Evolutionary conservation across 1,140 invertebrate species (phyloP), one percentile per base, ranked within the genome.

Genomic region (Anastrepha obliqua): DNA sequence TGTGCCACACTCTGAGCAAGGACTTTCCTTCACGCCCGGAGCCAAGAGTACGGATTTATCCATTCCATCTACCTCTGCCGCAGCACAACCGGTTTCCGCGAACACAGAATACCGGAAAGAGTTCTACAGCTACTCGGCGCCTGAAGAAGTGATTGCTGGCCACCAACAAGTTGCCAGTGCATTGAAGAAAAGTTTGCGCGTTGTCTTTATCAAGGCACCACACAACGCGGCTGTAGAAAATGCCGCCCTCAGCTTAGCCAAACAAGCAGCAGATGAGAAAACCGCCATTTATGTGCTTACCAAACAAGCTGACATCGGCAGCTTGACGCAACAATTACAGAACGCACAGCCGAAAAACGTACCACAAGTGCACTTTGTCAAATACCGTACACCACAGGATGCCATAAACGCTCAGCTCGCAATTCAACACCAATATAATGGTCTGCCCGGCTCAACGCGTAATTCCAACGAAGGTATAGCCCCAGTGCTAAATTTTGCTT

Each of bases 201-300:
- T 97, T 90, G 96, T 97, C 91, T 97, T 97, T 95, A 97, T 97
- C 91, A 97, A 97, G 94, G 96, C 96, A 15, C 96, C 97, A 20
- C 91, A 92, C 44, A 92, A 91, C 86, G 95, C 96, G 87, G 91
- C 90, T 6, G 86, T 92, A 13, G 95, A 96, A 65, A 95, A 95
- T 89, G 95, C 96, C 62, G 95, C 95, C 60, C 95, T 96, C 2
- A 2, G 94, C 94, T 92, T 95, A 74, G 94, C 96, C 88, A 95
- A 95, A 74, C 89, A 95, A 88, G 87, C 90, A 0, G 96, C 96
- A 65, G 97, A 97, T 93, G 96, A 97, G 90, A 97, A 97, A 91
- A 97, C 97, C 13, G 95, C 97, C 88, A 97, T 97, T 89, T 97
- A 97, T 93, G 97, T 97, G 2, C 94, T 97, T 62, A 96, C 97